A percentile compares a stretch with the other conserved stretches of the same genome.
Conservation (phyloP, 1,140 invertebrate species). For the Drosophila subpulchrella region DNA sequence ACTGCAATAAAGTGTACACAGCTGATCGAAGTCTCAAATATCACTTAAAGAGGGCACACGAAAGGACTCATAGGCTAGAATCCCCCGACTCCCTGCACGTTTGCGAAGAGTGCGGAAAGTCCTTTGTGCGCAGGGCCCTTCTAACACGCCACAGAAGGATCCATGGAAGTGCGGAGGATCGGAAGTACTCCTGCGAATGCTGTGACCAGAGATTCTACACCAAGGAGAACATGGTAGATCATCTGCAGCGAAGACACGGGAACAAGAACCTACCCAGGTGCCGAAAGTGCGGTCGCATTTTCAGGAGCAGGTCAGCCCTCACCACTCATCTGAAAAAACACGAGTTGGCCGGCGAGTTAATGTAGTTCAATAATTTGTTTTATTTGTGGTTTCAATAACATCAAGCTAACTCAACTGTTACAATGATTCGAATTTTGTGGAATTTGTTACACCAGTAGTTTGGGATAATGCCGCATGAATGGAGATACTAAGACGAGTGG, state of each 20-base stretch:
- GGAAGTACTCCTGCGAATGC: conserved; percentile 28
- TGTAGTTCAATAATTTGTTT: conserved; percentile 45
- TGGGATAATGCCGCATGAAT: conserved; percentile 29
- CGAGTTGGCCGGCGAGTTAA: background rate
- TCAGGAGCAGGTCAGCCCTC: conserved; percentile 10
- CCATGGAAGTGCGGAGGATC: conserved; percentile 29
- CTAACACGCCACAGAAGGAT: conserved; percentile 58
- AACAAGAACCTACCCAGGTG: conserved; percentile 30
- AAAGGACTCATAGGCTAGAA: background rate
- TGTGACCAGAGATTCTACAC: conserved; percentile 60
- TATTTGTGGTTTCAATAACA: conserved; percentile 46
- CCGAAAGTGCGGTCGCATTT: conserved; percentile 50
- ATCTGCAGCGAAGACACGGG: conserved; percentile 39
- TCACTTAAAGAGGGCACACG: conserved; percentile 49
- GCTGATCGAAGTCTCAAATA: conserved; percentile 66
- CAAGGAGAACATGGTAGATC: conserved; percentile 61
- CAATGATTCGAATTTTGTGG: conserved; percentile 41
- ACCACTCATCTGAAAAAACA: conserved; percentile 30
- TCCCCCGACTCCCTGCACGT: conserved; percentile 9
- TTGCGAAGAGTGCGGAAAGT: conserved; percentile 65
- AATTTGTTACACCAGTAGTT: conserved; percentile 24
- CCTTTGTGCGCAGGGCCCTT: conserved; percentile 42
- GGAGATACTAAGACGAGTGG: conserved; percentile 17
- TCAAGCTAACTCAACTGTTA: conserved; percentile 49
- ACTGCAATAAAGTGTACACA: conserved; percentile 59